These are phyloP conservation scores for Germaria angustata DNA, from an alignment of 2,888 invertebrate species.

Conservation along the genomic window DNA sequence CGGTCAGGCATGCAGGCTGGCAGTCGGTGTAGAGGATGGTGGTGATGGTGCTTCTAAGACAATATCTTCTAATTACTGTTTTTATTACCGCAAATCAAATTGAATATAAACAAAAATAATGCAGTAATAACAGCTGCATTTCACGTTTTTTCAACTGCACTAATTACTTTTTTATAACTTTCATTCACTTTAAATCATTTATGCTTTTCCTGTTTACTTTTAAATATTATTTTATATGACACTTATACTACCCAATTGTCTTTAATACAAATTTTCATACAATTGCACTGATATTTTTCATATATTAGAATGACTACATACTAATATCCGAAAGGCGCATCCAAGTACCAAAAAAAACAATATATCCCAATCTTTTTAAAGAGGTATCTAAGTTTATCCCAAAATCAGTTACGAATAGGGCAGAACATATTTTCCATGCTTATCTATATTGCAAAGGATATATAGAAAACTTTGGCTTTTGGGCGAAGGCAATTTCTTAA, in stretches of 20 bases:
- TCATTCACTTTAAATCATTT: not conserved
- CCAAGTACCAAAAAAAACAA: too few species aligned
- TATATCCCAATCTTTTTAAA: conserved; percentile 70
- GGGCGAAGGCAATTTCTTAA: conserved; percentile 64
- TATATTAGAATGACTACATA: conserved; percentile 68
- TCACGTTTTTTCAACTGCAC: conserved; percentile 42
- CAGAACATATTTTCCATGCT: too few species aligned
- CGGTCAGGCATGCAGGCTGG: conserved; percentile 49
- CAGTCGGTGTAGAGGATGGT: conserved; percentile 44
- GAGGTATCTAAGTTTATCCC: conserved; percentile 75
- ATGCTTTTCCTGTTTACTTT: not conserved
- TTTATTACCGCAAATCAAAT: conserved; percentile 47
- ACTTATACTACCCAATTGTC: conserved; percentile 27
- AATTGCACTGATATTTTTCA: conserved; percentile 62
- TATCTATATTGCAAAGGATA: conserved; percentile 57
- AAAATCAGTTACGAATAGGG: conserved; percentile 69
- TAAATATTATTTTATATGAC: not conserved
- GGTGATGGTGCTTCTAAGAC: conserved; percentile 37
- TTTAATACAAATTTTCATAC: conserved; percentile 34
- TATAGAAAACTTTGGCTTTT: conserved; percentile 46
- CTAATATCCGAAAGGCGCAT: conserved; percentile 47
- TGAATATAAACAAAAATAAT: conserved; percentile 53
- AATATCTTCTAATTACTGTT: conserved; percentile 33
- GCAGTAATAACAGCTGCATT: conserved; percentile 40
- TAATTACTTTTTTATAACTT: conserved; percentile 6